Percentiles rank a stretch among this genome's conserved stretches.
These are phyloP conservation scores for Ectemnius lituratus DNA, from an alignment of 2,888 invertebrate genomes.

Conservation along the genomic window DNA sequence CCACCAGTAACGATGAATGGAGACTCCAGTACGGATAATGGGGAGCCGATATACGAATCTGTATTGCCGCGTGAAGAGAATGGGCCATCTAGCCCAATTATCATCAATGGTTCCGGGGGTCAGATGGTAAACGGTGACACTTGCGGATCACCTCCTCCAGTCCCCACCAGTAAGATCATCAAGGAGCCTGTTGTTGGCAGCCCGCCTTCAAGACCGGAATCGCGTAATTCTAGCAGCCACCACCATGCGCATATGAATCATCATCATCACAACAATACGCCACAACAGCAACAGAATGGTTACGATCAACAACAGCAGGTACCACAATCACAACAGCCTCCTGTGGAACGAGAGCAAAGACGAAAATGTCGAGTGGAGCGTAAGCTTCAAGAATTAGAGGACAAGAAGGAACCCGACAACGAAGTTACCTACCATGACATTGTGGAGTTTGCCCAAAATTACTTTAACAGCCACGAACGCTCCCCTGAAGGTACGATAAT, in stretches of 20 bases:
- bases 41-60: slow-evolving; percentile 92
- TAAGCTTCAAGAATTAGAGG: slow-evolving; percentile 90
- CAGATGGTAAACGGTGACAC: slow-evolving; percentile 65
- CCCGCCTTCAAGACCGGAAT: slow-evolving; percentile 69
- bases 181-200: slow-evolving; percentile 66
- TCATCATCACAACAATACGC: slow-evolving; percentile 62
- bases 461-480: slow-evolving; percentile 93
- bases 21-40: slow-evolving; percentile 70
- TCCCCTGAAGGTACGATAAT: slow-evolving; percentile 93
- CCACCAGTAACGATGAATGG: slow-evolving; percentile 75
- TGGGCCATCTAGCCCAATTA: slow-evolving; percentile 65
- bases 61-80: slow-evolving; percentile 85
- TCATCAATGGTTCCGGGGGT: slow-evolving; percentile 67
- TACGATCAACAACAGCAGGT: slow-evolving; percentile 55
- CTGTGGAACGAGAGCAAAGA: slow-evolving; percentile 86
- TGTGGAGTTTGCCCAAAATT: slow-evolving; percentile 94
- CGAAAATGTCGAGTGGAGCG: slow-evolving; percentile 92
- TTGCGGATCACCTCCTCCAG: slow-evolving; percentile 68
- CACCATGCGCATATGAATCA: slow-evolving; percentile 51
- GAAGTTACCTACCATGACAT: slow-evolving; percentile 86
- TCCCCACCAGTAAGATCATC: slow-evolving; percentile 65
- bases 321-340: slow-evolving; percentile 67
- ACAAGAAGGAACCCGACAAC: slow-evolving; percentile 79
- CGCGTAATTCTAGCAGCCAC: slow-evolving; percentile 61
- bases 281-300: slow-evolving; percentile 64